These are phyloP conservation scores for Pterostichus niger DNA, from an alignment of 2,888 invertebrate genomes.

Conservation along the genomic window DNA sequence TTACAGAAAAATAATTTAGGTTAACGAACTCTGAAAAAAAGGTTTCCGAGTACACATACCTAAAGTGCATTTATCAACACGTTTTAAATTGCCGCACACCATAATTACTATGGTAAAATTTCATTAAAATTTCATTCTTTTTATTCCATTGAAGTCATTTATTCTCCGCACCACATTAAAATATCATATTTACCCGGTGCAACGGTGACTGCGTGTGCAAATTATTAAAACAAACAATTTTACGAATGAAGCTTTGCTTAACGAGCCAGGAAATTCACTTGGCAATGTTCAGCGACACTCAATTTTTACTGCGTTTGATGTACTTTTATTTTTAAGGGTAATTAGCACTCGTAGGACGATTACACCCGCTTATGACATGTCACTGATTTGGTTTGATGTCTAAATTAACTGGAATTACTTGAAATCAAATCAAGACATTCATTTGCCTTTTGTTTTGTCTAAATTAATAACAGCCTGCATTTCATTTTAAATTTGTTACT, in stretches of 20 bases:
- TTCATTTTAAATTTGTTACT: too few relatives aligned
- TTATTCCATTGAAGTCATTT: slow-evolving; percentile 10
- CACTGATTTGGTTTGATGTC: slow-evolving; percentile 20
- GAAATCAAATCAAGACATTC: too few relatives aligned
- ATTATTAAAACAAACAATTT: slow-evolving; percentile 61
- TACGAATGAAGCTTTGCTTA: slow-evolving; percentile 56
- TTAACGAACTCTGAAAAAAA: slow-evolving; percentile 38
- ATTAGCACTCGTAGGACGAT: slow-evolving; percentile 28
- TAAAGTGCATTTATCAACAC: slow-evolving; percentile 35
- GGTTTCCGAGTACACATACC: slow-evolving; percentile 1
- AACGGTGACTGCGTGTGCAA: slow-evolving; percentile 29
- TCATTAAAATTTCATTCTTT: slow-evolving; percentile 42
- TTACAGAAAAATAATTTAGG: slow-evolving; percentile 22
- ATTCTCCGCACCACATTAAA: slow-evolving; percentile 46
- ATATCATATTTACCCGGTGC: slow-evolving; percentile 25
- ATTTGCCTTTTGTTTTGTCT: too few relatives aligned
- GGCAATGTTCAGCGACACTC: slow-evolving; percentile 40
- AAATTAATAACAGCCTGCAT: too few relatives aligned
- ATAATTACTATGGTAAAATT: slow-evolving; percentile 38
- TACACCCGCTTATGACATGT: slow-evolving; percentile 12
- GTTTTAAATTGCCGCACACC: slow-evolving; percentile 19
- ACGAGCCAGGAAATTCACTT: slow-evolving; percentile 60
- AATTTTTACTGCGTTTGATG: slow-evolving; percentile 28
- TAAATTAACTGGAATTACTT: slow-evolving; percentile 5
- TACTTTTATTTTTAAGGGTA: slow-evolving; percentile 35